Conservation (phyloP, 2,888 invertebrate genomes). For the Labia minor region DNA sequence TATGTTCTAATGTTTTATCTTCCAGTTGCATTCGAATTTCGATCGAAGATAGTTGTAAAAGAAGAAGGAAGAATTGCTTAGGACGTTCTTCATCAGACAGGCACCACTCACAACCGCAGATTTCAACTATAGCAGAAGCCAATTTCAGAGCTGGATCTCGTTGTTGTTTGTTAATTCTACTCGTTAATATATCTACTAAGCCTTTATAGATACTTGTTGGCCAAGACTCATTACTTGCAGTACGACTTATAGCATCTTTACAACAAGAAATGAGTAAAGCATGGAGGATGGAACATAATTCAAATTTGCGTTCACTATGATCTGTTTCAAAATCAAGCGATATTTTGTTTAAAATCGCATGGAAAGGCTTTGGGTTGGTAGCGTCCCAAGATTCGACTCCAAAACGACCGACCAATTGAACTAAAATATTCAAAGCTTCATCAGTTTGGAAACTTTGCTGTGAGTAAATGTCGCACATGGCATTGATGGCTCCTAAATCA, state of each 20-base stretch:
- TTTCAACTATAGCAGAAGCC: constrained; percentile 66
- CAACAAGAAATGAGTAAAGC: constrained; percentile 64
- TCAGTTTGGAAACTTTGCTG: constrained; percentile 84
- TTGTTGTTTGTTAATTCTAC: constrained; percentile 77
- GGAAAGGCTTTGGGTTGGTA: constrained; percentile 64
- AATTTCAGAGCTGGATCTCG: constrained; percentile 79
- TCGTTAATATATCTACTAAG: constrained; percentile 69
- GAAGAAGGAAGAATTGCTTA: constrained; percentile 64
- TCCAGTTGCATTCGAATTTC: constrained; percentile 92
- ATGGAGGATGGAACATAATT: constrained; percentile 68
- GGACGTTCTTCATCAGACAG: constrained; percentile 67
- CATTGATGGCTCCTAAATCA: constrained; percentile 63
- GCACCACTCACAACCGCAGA: constrained; percentile 77
- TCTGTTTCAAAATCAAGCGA: constrained; percentile 80
- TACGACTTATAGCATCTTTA: constrained; percentile 50
- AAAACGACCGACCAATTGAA: constrained; percentile 59
- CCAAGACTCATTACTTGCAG: constrained; percentile 65
- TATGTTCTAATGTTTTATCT: constrained; percentile 64
- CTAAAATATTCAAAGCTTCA: constrained; percentile 71
- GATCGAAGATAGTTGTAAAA: constrained; percentile 78
- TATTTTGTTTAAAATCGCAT: constrained; percentile 70
- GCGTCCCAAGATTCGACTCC: constrained; percentile 64
- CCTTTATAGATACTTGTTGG: constrained; percentile 71
- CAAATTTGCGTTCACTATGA: constrained; percentile 80
- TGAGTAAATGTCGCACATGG: constrained; percentile 76